Percentiles rank a stretch among this genome's conserved stretches.
Evolutionary conservation across 2,888 invertebrate genomes (phyloP).

Genomic region (Anthophora plumipes): DNA sequence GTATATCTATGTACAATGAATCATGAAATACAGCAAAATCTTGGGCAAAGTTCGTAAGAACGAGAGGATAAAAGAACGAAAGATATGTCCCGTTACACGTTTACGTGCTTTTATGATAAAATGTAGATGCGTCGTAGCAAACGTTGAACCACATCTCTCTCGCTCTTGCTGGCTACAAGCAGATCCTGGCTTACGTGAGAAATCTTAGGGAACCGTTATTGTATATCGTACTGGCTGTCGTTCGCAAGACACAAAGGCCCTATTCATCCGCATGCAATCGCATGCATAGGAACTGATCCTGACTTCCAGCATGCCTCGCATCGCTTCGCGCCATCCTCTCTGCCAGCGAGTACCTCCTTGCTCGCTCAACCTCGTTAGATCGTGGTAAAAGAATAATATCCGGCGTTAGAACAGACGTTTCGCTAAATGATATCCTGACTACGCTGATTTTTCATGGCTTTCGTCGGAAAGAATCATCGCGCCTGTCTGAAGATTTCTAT

Average conservation of each 20-base stretch:
- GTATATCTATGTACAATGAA: no score
- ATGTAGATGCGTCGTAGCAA: constrained; percentile 50
- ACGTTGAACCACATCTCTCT: constrained; percentile 56
- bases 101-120: constrained; percentile 44
- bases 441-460: constrained; percentile 31
- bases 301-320: constrained; percentile 68
- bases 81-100: constrained; percentile 49
- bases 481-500: neutral
- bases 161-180: constrained; percentile 17
- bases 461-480: constrained; percentile 23
- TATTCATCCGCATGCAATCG: constrained; percentile 73
- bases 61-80: neutral
- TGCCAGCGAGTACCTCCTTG: constrained; percentile 48
- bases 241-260: constrained; percentile 74
- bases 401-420: constrained; percentile 37
- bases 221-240: constrained; percentile 73
- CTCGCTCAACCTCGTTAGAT: constrained; percentile 63
- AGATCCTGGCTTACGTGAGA: constrained; percentile 72
- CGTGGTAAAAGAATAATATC: constrained; percentile 59
- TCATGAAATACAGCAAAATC: neutral
- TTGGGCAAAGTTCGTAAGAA: constrained; percentile 21
- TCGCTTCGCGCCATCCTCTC: constrained; percentile 63
- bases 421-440: constrained; percentile 45
- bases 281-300: constrained; percentile 71
- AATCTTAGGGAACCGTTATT: constrained; percentile 73